Evolutionary conservation across 2,888 invertebrate genomes (phyloP).

Genomic region (Helleia helle): DNA sequence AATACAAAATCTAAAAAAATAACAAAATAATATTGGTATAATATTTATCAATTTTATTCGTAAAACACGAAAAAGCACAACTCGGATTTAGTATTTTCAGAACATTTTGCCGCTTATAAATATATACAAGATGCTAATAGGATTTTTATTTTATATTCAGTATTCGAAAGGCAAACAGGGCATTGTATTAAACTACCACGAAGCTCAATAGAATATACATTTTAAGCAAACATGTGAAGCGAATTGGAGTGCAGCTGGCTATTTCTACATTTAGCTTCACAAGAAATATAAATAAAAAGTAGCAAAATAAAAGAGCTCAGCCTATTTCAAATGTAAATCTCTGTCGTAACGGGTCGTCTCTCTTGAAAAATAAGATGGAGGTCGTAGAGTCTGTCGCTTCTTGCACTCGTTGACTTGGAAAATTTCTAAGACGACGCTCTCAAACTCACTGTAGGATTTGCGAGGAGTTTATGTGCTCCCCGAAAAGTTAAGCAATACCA

Average conservation of each 20-base stretch:
- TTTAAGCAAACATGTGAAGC: not conserved
- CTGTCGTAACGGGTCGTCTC: conserved; percentile 54
- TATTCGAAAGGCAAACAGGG: too few relatives aligned
- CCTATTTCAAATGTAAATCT: conserved; percentile 67
- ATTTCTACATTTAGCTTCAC: not conserved
- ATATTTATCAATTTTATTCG: too few relatives aligned
- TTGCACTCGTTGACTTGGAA: conserved; percentile 55
- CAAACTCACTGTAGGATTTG: conserved; percentile 47
- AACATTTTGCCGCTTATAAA: too few relatives aligned
- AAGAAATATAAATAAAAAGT: conserved; percentile 40
- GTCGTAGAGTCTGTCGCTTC: conserved; percentile 52
- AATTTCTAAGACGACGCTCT: conserved; percentile 45
- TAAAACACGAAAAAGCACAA: too few relatives aligned
- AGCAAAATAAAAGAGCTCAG: conserved; percentile 52
- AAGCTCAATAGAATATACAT: too few relatives aligned
- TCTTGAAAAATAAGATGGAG: conserved; percentile 56
- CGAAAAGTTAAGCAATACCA: conserved; percentile 45
- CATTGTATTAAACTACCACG: too few relatives aligned
- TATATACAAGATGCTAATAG: conserved; percentile 52
- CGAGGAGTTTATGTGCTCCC: conserved; percentile 52
- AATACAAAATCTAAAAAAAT: too few relatives aligned
- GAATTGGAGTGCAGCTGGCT: conserved; percentile 1
- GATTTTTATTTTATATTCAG: too few relatives aligned
- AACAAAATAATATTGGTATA: too few relatives aligned
- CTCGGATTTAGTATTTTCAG: too few relatives aligned